Conservation (phyloP, 2,113 vertebrate genomes). For the Apus apus region DNA sequence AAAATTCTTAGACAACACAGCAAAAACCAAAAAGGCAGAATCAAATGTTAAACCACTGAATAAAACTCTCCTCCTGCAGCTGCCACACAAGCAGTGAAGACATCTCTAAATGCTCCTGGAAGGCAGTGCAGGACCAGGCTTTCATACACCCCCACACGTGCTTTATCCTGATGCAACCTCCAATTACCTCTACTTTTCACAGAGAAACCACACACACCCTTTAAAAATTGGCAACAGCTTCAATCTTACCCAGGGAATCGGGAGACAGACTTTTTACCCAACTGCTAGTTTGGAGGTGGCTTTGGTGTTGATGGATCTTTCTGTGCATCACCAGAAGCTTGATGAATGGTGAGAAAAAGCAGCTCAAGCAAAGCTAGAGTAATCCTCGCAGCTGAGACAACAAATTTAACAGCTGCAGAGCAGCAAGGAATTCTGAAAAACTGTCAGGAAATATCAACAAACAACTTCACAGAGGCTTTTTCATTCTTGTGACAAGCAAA, state of each 20-base stretch:
- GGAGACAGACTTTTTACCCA: not conserved
- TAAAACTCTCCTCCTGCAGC: not conserved
- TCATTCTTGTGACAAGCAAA: not conserved
- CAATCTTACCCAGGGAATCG: not conserved
- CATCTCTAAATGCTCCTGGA: not conserved
- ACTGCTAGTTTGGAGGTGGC: not conserved
- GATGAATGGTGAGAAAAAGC: slow-evolving; percentile 53
- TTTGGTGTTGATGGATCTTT: slow-evolving; percentile 60
- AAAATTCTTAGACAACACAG: not conserved
- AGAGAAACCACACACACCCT: slow-evolving; percentile 43
- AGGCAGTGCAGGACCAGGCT: not conserved
- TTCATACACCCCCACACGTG: not conserved
- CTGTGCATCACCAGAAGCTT: slow-evolving; percentile 32
- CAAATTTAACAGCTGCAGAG: slow-evolving; percentile 63
- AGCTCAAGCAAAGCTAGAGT: slow-evolving; percentile 50
- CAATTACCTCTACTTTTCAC: not conserved
- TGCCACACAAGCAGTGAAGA: not conserved
- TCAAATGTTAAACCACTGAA: not conserved
- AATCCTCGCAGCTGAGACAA: slow-evolving; percentile 63
- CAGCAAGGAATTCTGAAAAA: slow-evolving; percentile 25
- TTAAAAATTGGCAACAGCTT: not conserved
- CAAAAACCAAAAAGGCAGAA: slow-evolving; percentile 52
- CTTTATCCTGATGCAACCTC: slow-evolving; percentile 1
- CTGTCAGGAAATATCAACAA: slow-evolving; percentile 59
- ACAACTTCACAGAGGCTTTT: slow-evolving; percentile 21